Conservation (phyloP, 2,888 invertebrate genomes). For the Elaeidobius kamerunicus region DNA sequence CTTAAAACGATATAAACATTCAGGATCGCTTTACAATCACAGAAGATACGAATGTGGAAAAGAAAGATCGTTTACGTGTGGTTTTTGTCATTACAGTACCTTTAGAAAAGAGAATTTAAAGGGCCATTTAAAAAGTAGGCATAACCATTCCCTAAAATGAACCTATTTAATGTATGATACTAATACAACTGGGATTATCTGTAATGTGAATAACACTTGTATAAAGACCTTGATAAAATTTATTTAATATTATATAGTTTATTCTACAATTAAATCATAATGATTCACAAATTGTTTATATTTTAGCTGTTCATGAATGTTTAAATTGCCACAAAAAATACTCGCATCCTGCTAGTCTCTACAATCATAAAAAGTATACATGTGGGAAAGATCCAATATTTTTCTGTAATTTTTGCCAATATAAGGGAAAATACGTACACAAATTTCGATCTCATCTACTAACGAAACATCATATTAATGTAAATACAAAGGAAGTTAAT, state of each 20-base stretch:
- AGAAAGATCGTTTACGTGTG: constrained; percentile 71
- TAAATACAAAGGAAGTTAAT: no score
- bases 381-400: constrained; percentile 25
- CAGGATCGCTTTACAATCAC: constrained; percentile 30
- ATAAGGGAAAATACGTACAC: constrained; percentile 51
- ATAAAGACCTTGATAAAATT: no score
- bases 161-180: no score
- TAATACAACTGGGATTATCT: background rate
- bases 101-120: constrained; percentile 76
- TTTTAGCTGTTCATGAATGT: no score
- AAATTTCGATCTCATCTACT: background rate
- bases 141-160: no score
- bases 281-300: no score
- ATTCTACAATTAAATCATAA: no score
- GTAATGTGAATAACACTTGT: no score
- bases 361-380: constrained; percentile 21
- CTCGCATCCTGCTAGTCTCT: constrained; percentile 19
- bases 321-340: constrained; percentile 15
- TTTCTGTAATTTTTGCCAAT: constrained; percentile 52
- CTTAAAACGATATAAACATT: constrained; percentile 25
- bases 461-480: no score
- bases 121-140: constrained; percentile 6
- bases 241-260: no score
- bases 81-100: constrained; percentile 69
- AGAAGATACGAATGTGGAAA: constrained; percentile 47